Evolutionary conservation across 2,113 vertebrate species (phyloP), one percentile per base, ranked within the genome.

Genomic region (Hyla sarda): DNA sequence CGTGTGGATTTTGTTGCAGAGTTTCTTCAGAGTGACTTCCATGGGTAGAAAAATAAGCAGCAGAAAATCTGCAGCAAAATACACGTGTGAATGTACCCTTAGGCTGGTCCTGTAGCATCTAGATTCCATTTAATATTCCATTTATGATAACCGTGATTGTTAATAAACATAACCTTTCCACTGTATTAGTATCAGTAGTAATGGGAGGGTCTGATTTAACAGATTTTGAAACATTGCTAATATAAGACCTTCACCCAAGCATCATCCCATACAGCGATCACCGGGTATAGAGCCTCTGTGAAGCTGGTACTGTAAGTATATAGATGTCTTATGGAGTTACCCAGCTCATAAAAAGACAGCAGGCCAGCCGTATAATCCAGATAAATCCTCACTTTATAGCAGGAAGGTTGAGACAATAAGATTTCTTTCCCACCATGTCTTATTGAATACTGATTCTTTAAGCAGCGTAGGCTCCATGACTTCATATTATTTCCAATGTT

Each of bases 321-420:
- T n/a, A 81, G 45, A 14, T 45, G 78, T 19, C 5, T 23, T 10
- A 81, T 81, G 0, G 78, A 52, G 37, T 41, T 10, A 3, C 9
- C 21, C 37, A 81, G 78, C 13, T 81, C 78, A 65, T 65, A 81
- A 14, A 81, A 81, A 21, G 78, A 81, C 30, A 81, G 10, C 32
- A 9, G 30, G 2, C 78, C 78, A n/a, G 56, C 54, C 7, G 37
- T 17, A 45, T 81, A 81, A 19, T 81, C 54, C 58, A 81, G 78
- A 19, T 41, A 81, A 0, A 81, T 81, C 37, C 54, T 41, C n/a
- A 81, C 21, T 17, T 45, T 62, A n/a, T 9, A 14, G 21, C 16
- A 25, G 54, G 58, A 47, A 10, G 37, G 34, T 2, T 5, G 13
- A 19, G 1, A 23, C 0, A 73, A 19, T 9, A 23, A 13, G 23